Conservation (phyloP, 2,888 invertebrate species). For the Unio delphinus region DNA sequence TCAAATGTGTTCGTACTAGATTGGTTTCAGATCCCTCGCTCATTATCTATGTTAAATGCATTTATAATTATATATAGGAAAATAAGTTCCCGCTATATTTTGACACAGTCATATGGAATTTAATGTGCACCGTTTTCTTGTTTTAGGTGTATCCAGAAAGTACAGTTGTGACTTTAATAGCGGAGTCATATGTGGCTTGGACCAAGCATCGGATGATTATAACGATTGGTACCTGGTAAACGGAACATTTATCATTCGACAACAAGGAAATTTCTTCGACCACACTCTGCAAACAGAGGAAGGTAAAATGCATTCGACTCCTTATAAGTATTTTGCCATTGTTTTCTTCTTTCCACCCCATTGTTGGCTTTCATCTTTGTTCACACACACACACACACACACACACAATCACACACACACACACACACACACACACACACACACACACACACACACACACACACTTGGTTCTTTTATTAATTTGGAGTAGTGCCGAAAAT, state of each 20-base stretch:
- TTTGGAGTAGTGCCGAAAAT: no score
- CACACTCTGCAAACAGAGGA: slow-evolving; percentile 39
- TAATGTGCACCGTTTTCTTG: no score
- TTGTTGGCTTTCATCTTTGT: neutral
- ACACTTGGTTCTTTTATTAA: no score
- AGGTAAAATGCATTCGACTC: slow-evolving; percentile 26
- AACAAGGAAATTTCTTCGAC: slow-evolving; percentile 30
- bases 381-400: neutral
- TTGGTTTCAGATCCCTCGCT: no score
- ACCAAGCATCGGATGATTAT: slow-evolving; percentile 45
- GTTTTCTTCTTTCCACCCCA: neutral
- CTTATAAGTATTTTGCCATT: neutral
- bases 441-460: no score
- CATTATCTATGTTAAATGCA: no score
- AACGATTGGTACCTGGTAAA: slow-evolving; percentile 55
- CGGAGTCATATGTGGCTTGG: slow-evolving; percentile 53
- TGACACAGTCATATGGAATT: no score
- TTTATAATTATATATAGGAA: no score
- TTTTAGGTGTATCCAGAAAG: slow-evolving; percentile 6
- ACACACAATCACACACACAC: no score
- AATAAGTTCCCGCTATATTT: no score
- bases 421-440: no score
- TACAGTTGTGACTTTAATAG: slow-evolving; percentile 60
- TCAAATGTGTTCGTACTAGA: no score
- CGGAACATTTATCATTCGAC: slow-evolving; percentile 26